phyloP scores from a whole-genome alignment of 2,113 vertebrate species.

The Brachirus orientalis region DNA sequence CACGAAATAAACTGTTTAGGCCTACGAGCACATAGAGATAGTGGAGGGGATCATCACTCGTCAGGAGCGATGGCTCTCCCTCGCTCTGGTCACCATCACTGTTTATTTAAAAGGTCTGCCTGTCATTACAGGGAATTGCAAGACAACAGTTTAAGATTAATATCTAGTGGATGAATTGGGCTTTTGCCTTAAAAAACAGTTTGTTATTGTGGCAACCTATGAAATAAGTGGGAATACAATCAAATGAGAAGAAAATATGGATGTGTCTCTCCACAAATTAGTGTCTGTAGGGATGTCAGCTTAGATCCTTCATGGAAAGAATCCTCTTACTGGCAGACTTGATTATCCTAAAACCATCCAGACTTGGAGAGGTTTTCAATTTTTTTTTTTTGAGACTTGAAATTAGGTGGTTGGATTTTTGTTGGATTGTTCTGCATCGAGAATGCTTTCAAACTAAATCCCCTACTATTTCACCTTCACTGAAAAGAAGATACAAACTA shows the following conservation, averaged over 20 bases:
- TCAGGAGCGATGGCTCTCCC: conserved; percentile 92
- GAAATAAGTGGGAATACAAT: conserved; percentile 38
- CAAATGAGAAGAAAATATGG: conserved; percentile 54
- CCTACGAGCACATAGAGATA: conserved; percentile 89
- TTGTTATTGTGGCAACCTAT: conserved; percentile 46
- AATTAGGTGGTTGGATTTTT: conserved; percentile 23
- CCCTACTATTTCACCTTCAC: neutral
- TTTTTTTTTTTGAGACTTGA: conserved; percentile 29
- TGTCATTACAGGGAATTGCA: conserved; percentile 71
- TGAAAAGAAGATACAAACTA: conserved; percentile 6
- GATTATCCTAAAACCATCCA: conserved; percentile 47
- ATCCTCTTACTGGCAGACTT: conserved; percentile 50
- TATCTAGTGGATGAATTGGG: conserved; percentile 64
- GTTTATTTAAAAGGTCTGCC: conserved; percentile 91
- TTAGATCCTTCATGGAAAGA: conserved; percentile 50
- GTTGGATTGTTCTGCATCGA: conserved; percentile 10
- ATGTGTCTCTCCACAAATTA: conserved; percentile 28
- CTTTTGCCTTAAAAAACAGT: conserved; percentile 63
- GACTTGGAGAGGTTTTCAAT: conserved; percentile 25
- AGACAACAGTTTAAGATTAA: conserved; percentile 70
- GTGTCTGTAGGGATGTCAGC: conserved; percentile 39
- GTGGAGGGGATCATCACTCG: conserved; percentile 92
- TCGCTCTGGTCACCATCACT: conserved; percentile 90
- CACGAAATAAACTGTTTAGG: conserved; percentile 99
- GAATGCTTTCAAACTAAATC: too few relatives aligned